Percentiles rank a stretch among this genome's conserved stretches.
These are phyloP conservation scores for Notiomystis cincta DNA, from an alignment of 2,113 vertebrate genomes.

Conservation along the genomic window DNA sequence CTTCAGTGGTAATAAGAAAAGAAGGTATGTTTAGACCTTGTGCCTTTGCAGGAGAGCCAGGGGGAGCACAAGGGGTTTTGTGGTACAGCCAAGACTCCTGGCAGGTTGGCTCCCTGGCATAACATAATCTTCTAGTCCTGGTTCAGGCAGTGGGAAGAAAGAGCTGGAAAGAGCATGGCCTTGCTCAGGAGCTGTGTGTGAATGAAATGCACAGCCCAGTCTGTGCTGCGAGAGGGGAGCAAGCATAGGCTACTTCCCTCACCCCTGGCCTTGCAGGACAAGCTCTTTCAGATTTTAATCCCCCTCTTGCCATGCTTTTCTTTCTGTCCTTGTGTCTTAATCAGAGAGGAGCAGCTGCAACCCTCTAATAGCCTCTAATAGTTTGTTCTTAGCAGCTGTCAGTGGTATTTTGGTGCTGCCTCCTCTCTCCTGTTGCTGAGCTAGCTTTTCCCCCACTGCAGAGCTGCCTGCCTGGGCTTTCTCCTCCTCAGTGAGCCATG, in stretches of 20 bases:
- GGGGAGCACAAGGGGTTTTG: fast-evolving
- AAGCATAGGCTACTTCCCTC: background rate
- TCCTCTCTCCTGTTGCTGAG: background rate
- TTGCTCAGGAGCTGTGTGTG: fast-evolving
- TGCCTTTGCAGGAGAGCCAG: background rate
- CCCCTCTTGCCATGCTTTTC: background rate
- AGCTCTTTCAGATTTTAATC: background rate
- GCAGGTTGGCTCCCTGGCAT: background rate
- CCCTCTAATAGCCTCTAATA: background rate
- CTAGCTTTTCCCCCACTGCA: fast-evolving
- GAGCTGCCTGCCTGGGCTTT: background rate
- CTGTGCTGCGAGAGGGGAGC: background rate
- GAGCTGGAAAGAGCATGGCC: background rate
- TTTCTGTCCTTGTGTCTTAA: background rate
- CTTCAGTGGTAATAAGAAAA: background rate
- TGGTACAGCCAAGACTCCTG: background rate
- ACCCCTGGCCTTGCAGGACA: fast-evolving
- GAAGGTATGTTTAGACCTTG: background rate
- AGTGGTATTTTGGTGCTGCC: background rate
- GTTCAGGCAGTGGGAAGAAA: background rate
- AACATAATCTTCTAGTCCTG: background rate
- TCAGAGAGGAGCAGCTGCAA: conserved; percentile 7
- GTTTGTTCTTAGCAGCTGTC: background rate
- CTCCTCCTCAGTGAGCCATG: background rate
- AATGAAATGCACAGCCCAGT: background rate